Evolutionary conservation across 64 coral and sea anemone species (phyloP).

Genomic region (Montipora cactus): DNA sequence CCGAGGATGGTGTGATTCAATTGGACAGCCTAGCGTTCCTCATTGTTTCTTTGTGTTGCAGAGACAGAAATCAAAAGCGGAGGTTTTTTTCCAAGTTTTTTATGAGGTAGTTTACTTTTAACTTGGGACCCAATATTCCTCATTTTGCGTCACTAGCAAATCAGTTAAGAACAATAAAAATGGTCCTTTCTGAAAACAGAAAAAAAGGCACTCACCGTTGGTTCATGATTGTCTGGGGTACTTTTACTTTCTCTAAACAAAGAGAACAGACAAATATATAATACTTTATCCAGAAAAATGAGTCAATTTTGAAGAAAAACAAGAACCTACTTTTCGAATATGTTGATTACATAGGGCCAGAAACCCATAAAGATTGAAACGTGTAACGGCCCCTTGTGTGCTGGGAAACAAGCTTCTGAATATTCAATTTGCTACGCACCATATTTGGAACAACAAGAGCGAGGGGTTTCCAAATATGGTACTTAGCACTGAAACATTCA

Average conservation of each 20-base stretch:
- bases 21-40: not conserved
- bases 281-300: not conserved
- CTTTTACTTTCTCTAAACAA: constrained; percentile 69
- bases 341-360: too few species aligned
- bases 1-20: not conserved
- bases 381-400: too few species aligned
- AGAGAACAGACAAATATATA: not conserved
- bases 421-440: too few species aligned
- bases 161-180: not conserved
- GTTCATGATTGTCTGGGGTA: constrained; percentile 51
- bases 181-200: not conserved
- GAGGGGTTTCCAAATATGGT: too few species aligned
- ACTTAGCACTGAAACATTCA: too few species aligned
- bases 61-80: not conserved
- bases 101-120: too few species aligned
- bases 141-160: not conserved
- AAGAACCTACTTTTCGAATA: too few species aligned
- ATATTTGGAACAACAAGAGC: too few species aligned
- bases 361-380: too few species aligned
- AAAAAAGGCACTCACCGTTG: not conserved
- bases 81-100: too few species aligned
- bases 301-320: not conserved
- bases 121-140: not conserved
- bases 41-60: not conserved
- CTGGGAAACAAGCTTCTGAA: too few species aligned